These are phyloP conservation scores for Mythimna ferrago DNA, from an alignment of 2,888 invertebrate genomes.

Conservation along the genomic window DNA sequence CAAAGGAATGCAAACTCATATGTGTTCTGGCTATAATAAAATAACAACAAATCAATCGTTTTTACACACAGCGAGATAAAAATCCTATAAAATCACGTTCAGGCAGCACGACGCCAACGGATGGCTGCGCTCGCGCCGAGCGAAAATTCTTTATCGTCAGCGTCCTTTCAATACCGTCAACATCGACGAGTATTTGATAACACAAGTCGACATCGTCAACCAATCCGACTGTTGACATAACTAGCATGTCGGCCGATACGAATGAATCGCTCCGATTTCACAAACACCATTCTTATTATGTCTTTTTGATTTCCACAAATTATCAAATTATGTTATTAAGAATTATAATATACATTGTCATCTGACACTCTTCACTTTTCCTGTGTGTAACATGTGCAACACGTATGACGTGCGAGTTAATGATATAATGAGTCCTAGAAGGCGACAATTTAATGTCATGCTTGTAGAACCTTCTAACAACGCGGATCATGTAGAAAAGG, in stretches of 20 bases:
- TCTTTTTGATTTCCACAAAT: slow-evolving; percentile 48
- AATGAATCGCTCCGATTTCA: slow-evolving; percentile 75
- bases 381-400: slow-evolving; percentile 36
- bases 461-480: slow-evolving; percentile 22
- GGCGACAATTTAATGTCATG: slow-evolving; percentile 36
- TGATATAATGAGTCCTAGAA: slow-evolving; percentile 51
- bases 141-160: slow-evolving; percentile 77
- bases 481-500: slow-evolving; percentile 3
- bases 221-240: slow-evolving; percentile 81
- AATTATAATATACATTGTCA: slow-evolving; percentile 53
- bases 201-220: slow-evolving; percentile 70
- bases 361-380: slow-evolving; percentile 32
- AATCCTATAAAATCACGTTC: slow-evolving; percentile 85
- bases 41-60: slow-evolving; percentile 69
- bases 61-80: slow-evolving; percentile 76
- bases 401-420: slow-evolving; percentile 40
- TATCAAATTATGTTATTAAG: slow-evolving; percentile 30
- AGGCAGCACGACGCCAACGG: slow-evolving; percentile 41
- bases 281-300: slow-evolving; percentile 70
- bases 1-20: slow-evolving; percentile 54
- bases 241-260: slow-evolving; percentile 69
- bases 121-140: slow-evolving; percentile 53
- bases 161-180: slow-evolving; percentile 75
- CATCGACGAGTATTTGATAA: slow-evolving; percentile 85
- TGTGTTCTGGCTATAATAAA: slow-evolving; percentile 59